phyloP scores from a whole-genome alignment of 2,113 vertebrate species.

The Himantopus leucocephalus region DNA sequence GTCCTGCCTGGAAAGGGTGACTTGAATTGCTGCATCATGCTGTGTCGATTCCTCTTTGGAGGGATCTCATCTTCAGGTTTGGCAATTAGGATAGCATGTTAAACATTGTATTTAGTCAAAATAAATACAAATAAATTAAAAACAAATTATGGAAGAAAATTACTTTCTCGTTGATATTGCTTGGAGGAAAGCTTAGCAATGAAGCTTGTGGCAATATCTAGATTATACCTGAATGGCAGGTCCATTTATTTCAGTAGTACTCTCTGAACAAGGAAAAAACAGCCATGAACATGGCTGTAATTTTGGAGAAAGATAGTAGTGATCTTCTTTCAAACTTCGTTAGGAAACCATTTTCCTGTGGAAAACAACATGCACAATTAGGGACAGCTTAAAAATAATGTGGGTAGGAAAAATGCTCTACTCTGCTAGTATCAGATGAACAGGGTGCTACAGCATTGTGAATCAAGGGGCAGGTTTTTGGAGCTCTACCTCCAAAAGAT shows the following conservation, averaged over 20 bases:
- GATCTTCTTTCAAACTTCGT: conserved; percentile 70
- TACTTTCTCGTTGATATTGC: not conserved
- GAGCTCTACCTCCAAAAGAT: not conserved
- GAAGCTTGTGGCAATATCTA: not conserved
- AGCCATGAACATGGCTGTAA: conserved; percentile 45
- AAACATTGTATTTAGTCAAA: conserved; percentile 2
- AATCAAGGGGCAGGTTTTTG: not conserved
- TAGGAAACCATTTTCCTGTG: conserved; percentile 75
- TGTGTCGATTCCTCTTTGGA: not conserved
- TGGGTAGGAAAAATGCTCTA: rapidly evolving
- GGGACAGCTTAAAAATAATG: not conserved
- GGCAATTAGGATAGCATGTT: not conserved
- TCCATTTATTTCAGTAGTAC: conserved; percentile 56
- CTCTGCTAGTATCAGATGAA: not conserved
- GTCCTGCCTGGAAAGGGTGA: not conserved
- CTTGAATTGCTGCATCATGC: not conserved
- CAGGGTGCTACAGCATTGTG: not conserved
- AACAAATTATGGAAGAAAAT: not conserved
- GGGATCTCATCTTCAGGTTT: not conserved
- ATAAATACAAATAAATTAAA: conserved; percentile 67
- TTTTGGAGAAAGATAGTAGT: conserved; percentile 65
- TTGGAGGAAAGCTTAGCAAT: not conserved
- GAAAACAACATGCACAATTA: not conserved
- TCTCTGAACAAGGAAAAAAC: conserved; percentile 58
- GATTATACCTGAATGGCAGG: not conserved